Percentiles rank a stretch among this genome's conserved stretches.
Conservation (phyloP, 2,113 vertebrate genomes). For the Rostratula benghalensis region DNA sequence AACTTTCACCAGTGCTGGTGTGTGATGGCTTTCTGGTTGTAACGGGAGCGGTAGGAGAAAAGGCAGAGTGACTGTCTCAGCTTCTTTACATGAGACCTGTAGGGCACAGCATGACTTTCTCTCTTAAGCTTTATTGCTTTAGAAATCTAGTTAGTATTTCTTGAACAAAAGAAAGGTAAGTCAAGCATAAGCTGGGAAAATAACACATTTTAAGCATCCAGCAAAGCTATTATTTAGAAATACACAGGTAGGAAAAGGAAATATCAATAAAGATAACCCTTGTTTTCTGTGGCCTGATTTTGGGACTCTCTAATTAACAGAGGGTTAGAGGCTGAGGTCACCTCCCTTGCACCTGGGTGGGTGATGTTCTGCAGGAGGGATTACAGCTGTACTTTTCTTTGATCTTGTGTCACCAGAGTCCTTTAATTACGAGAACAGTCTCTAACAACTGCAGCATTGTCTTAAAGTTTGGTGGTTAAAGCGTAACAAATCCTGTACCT, state of each 20-base stretch:
- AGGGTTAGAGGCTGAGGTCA: background rate
- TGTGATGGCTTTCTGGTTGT: background rate
- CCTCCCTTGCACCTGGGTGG: background rate
- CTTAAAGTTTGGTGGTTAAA: background rate
- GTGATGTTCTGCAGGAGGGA: background rate
- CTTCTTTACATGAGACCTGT: background rate
- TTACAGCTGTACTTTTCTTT: background rate
- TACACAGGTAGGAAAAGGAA: background rate
- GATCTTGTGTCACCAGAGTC: background rate
- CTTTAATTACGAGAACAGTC: background rate
- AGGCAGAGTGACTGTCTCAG: background rate
- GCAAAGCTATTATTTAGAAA: background rate
- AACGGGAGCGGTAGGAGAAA: background rate
- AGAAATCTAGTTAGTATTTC: background rate
- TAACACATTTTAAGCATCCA: background rate
- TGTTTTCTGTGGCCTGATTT: background rate
- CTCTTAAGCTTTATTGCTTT: background rate
- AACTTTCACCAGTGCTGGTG: background rate
- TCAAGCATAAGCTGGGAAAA: background rate
- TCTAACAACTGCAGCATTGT: background rate
- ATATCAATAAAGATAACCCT: background rate
- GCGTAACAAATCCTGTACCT: background rate
- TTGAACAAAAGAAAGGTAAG: background rate
- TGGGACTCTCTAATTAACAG: background rate
- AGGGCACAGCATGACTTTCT: background rate